Base-by-base conservation (phyloP, 2,797 vertebrate species). In the Eurystomus glaucurus region DNA sequence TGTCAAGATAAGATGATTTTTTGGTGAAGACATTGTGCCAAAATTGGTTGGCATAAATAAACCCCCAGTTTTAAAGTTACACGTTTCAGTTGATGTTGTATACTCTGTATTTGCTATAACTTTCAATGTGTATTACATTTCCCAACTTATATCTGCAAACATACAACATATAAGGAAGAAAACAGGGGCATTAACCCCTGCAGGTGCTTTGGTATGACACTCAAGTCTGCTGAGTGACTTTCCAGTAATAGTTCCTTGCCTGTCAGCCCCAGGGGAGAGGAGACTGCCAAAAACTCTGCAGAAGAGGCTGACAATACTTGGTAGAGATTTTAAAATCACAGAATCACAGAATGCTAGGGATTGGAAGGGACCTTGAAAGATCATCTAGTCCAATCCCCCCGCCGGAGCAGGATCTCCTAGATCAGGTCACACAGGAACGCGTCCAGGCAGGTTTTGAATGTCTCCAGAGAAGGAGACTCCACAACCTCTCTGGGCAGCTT, bases 121-220 rank as follows among this genome's bases (percentile, higher is more conserved):
- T 82, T 83, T 74, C 18, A 54, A 6, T 2, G 3, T 12, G 17
- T 48, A 60, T 55, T 55, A 74, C 80, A 66, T 35, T 5, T 66
- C 43, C 23, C 15, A 4, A 2, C 72, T 88, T 65, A 10, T 61
- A 26, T 62, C 46, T 74, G 4, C 6, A 74, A 80, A 31, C 10
- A 33, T 8, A 22, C 20, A 45, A 10, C 14, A 51, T 18, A 10
- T 33, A 28, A 69, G 31, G 25, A 72, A 35, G 46, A 52, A 68
- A 83, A 41, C 4, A 31, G 5, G 8, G 16, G 0, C 1, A 0
- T 58, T 66, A 43, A n/a, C 4, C 69, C 18, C 62, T 61, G 41
- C 9, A 43, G 29, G 26, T 35, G 12, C 28, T 90, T 37, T 65
- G 25, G 2, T 58, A 8, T 68, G 62, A 71, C 48, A n/a, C 0